These are phyloP conservation scores for Spea hammondii DNA, from an alignment of 2,797 vertebrate genomes.

Conservation along the genomic window DNA sequence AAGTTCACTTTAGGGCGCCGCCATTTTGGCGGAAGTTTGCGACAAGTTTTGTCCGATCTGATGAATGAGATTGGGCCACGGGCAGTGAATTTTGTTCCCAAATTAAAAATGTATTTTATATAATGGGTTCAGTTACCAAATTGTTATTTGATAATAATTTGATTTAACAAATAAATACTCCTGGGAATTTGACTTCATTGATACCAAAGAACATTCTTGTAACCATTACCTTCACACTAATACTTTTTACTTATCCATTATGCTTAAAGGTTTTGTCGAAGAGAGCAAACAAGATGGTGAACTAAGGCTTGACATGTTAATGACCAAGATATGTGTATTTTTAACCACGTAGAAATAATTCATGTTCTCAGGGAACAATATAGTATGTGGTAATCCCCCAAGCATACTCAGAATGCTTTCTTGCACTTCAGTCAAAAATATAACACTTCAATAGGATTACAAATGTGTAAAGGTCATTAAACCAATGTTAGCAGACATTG, in stretches of 20 bases:
- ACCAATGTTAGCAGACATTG: slow-evolving; percentile 47
- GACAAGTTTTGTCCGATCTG: too few relatives aligned
- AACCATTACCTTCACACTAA: too few relatives aligned
- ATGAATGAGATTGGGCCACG: too few relatives aligned
- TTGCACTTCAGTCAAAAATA: slow-evolving; percentile 30
- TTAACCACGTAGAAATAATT: slow-evolving; percentile 19
- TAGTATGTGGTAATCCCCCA: slow-evolving; percentile 5
- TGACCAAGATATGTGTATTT: not conserved
- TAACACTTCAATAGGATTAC: slow-evolving; percentile 44
- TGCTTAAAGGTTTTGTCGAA: not conserved
- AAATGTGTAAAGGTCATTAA: slow-evolving; percentile 49
- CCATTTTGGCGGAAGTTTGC: too few relatives aligned
- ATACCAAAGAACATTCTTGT: too few relatives aligned
- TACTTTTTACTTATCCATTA: not conserved
- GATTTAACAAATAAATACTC: too few relatives aligned
- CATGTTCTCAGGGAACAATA: not conserved
- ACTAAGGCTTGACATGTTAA: not conserved
- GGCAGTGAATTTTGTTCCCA: too few relatives aligned
- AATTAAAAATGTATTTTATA: too few relatives aligned
- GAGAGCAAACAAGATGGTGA: not conserved
- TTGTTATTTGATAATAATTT: too few relatives aligned
- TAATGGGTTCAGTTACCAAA: too few relatives aligned
- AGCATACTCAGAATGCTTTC: slow-evolving; percentile 24
- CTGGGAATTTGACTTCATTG: too few relatives aligned
- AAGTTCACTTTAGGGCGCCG: too few relatives aligned